Evolutionary conservation across 2,113 vertebrate genomes (phyloP), one percentile per base, ranked within the genome.

Genomic region (Collichthys lucidus): DNA sequence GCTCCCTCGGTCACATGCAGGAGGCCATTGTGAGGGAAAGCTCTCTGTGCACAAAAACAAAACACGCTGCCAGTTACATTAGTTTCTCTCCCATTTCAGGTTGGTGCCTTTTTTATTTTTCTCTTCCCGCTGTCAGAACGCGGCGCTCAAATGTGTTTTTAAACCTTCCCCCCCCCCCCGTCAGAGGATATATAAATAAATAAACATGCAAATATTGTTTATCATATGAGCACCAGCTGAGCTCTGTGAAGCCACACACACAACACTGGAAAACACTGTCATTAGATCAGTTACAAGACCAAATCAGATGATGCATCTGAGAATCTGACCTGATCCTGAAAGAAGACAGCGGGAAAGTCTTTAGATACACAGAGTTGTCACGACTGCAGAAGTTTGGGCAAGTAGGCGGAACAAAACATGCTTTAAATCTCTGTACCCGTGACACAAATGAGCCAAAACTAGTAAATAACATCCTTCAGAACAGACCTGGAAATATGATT

Each of bases 61-160:
- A 86, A 82, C 80, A 35, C 1, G 68, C 70, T 79, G 73, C 79
- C 82, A 77, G 66, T 90, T 85, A 64, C 79, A 83, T 89, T 77
- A 49, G 64, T 70, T 63, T 80, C 20, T 79, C 46, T 64, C 74
- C 75, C 22, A 50, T 82, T 80, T 80, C 56, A 46, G 63, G 70
- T 81, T 40, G 0, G 0, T 4, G 70, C 77, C 40, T 81, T 77
- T 68, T 81, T 77, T 68, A 52, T 68, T 85, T 76, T 53, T 22
- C 67, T 77, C 52, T 68, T 57, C 16, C 60, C 11, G 57, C 72
- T 26, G 20, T 62, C 64, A 79, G 47, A 77, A 62, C 50, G 62
- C 35, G 5, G 24, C 16, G 11, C 47, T 26, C n/a, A 69, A 72
- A 66, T 64, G 52, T 73, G 50, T 88, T 83, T 85, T 79, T 26